A percentile compares a stretch with the other conserved stretches of the same genome.
phyloP scores from a whole-genome alignment of 2,113 vertebrate genomes.

The Gymnobelideus leadbeateri region DNA sequence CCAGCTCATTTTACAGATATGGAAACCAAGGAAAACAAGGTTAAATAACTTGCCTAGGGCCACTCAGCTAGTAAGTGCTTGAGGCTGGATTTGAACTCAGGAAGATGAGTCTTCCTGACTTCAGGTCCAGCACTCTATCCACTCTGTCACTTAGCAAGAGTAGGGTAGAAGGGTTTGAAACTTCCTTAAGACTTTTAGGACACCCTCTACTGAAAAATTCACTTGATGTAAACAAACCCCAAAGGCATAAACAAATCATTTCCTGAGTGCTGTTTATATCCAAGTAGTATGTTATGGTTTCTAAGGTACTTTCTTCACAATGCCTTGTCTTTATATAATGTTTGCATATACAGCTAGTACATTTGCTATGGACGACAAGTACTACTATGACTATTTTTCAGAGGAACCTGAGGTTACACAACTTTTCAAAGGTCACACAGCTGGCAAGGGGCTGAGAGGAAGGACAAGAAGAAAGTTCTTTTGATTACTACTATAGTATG shows the following conservation, averaged over 20 bases:
- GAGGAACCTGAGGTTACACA: background rate
- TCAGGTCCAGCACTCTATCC: no score
- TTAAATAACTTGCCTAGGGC: no score
- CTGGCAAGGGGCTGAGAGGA: background rate
- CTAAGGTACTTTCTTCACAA: background rate
- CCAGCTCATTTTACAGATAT: background rate
- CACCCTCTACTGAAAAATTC: background rate
- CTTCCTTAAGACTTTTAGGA: background rate
- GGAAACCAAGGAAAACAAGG: background rate
- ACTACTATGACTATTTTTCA: background rate
- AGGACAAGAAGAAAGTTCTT: background rate
- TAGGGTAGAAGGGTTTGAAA: background rate
- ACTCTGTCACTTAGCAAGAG: no score
- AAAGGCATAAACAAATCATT: background rate
- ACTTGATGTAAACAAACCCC: background rate
- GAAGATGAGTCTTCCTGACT: background rate
- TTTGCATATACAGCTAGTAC: background rate
- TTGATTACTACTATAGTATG: background rate
- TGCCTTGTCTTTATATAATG: background rate
- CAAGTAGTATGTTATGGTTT: background rate
- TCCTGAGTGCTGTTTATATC: background rate
- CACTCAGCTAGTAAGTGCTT: background rate
- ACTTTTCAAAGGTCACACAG: background rate
- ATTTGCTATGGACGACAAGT: background rate
- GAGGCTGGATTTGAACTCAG: background rate